Evolutionary conservation across 2,888 invertebrate genomes (phyloP), one percentile per base, ranked within the genome.

Genomic region (Galeruca laticollis): DNA sequence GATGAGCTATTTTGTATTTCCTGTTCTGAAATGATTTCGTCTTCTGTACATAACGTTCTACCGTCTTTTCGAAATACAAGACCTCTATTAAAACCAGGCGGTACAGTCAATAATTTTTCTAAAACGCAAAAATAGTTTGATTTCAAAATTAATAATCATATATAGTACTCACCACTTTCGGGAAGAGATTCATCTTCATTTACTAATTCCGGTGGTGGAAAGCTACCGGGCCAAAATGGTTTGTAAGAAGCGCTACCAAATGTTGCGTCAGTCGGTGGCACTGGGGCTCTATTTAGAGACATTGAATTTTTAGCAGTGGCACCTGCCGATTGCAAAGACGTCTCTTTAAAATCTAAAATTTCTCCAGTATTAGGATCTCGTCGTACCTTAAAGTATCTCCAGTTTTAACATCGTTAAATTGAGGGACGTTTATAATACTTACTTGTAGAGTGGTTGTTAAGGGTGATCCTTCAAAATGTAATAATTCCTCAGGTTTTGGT

Each of bases 211-310:
- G 87, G 86, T 72, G 87, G 85, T 21, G 88, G 86, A 82, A 95
- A 93, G 2, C 95, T 94, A 57, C 94, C 96, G 0, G 97, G 97
- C 89, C 94, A 91, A 83, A 97, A 97, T 0, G 95, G 96, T 81
- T 91, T 92, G 82, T 94, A 95, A 70, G 91, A 92, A 0, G 92
- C 90, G 62, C 91, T 92, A 15, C 97, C 97, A 77, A 91, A 88
- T 0, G 93, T 89, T 59, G 92, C 89, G 80, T 93, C 90, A 51
- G 87, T 87, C 2, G 92, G 89, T 9, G 93, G 90, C 49, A 92
- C 89, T 0, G 95, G 96, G 21, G 93, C 91, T 76, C 96, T 87
- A 43, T 89, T 89, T 87, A 97, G 90, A 0, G 96, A 95, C 83
- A 93, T 89, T 3, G 94, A 94, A 84, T 93, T 94, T 79, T 88